Percentiles rank a stretch among this genome's conserved stretches.
Evolutionary conservation across 2,113 vertebrate genomes (phyloP).

Genomic region (Nansenia antarctica): DNA sequence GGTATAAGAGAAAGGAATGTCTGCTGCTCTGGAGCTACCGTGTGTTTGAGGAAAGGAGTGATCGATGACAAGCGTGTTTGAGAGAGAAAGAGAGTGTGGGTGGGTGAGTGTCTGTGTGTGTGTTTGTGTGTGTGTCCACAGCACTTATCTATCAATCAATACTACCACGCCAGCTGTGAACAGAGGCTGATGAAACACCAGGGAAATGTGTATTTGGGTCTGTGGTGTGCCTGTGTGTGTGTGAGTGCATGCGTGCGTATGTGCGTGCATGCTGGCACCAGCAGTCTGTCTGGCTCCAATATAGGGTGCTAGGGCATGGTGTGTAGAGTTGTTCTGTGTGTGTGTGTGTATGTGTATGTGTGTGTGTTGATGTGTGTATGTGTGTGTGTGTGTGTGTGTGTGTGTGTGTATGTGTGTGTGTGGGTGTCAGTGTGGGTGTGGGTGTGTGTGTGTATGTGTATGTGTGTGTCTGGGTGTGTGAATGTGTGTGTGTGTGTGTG

Average conservation of each 20-base stretch:
- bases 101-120: no score
- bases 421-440: no score
- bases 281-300: conserved; percentile 65
- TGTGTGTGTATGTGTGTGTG: conserved; percentile 64
- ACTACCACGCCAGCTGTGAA: not conserved
- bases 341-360: not conserved
- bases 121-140: not conserved
- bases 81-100: not conserved
- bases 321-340: no score
- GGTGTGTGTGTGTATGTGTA: conserved; percentile 54
- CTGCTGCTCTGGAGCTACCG: not conserved
- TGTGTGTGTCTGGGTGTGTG: conserved; percentile 8
- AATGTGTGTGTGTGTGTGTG: not conserved
- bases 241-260: not conserved
- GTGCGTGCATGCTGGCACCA: not conserved
- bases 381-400: conserved; percentile 74
- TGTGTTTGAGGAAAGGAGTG: not conserved
- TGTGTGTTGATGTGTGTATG: not conserved
- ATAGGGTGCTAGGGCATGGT: not conserved
- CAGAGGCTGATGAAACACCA: not conserved
- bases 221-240: not conserved
- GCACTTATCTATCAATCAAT: not conserved
- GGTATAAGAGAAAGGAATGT: no score
- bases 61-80: not conserved
- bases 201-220: not conserved